phyloP scores from a whole-genome alignment of 2,797 vertebrate genomes.

The Heliangelus exortis region DNA sequence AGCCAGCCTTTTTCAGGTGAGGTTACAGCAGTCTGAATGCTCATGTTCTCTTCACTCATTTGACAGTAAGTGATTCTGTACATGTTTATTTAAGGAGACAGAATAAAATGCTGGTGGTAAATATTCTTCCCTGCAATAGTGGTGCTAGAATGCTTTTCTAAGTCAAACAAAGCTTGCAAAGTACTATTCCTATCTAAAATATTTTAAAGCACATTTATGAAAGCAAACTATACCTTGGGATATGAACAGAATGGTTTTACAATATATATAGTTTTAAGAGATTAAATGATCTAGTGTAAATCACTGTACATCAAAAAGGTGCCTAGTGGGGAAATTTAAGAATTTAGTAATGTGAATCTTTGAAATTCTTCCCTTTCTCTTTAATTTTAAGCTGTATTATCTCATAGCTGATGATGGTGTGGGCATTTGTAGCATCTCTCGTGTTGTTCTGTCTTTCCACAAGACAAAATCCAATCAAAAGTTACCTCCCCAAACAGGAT shows the following conservation, averaged over 20 bases:
- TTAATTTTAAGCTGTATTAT: not conserved
- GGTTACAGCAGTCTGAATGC: not conserved
- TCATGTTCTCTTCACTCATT: not conserved
- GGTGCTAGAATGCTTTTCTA: not conserved
- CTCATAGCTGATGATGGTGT: not conserved
- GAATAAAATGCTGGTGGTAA: not conserved
- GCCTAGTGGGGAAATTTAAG: not conserved
- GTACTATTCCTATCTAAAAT: not conserved
- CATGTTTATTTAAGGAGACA: not conserved
- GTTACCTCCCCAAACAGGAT: not conserved
- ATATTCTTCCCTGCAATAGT: not conserved
- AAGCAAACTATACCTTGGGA: not conserved
- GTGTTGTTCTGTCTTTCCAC: not conserved
- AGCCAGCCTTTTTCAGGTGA: constrained; percentile 93
- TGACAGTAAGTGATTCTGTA: not conserved
- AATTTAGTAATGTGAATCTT: not conserved
- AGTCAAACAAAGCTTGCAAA: not conserved
- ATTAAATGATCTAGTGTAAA: not conserved
- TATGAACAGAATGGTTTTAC: not conserved
- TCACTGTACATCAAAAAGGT: not conserved
- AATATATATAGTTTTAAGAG: not conserved
- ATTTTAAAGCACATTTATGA: not conserved
- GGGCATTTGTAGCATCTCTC: not conserved
- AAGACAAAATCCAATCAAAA: not conserved
- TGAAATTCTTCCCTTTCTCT: not conserved